These are phyloP conservation scores for Setophaga petechia DNA, from an alignment of 2,113 vertebrate species.

Conservation along the genomic window DNA sequence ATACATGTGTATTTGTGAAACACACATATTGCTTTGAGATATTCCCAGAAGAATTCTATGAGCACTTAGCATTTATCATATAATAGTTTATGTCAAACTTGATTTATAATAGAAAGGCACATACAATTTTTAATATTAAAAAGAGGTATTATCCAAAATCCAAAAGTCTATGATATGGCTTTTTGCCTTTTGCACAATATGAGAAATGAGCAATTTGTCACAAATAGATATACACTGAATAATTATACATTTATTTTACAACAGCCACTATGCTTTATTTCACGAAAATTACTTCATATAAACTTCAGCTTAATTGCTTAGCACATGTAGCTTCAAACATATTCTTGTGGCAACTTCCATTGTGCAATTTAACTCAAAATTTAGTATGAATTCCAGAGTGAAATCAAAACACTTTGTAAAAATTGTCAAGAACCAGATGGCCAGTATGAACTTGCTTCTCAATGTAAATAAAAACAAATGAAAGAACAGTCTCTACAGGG, in stretches of 20 bases:
- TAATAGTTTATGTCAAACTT: background rate
- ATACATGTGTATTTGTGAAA: background rate
- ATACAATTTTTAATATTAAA: background rate
- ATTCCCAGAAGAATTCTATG: background rate
- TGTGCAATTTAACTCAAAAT: background rate
- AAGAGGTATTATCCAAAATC: background rate
- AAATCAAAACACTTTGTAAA: background rate
- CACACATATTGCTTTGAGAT: background rate
- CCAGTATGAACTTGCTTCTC: background rate
- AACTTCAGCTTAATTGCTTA: background rate
- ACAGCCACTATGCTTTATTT: background rate
- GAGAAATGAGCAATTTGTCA: background rate
- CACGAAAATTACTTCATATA: background rate
- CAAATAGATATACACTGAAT: background rate
- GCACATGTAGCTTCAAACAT: background rate
- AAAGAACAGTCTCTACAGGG: background rate
- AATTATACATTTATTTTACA: background rate
- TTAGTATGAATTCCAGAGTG: background rate
- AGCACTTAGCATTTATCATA: background rate
- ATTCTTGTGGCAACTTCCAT: background rate
- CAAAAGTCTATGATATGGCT: background rate
- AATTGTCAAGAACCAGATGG: background rate
- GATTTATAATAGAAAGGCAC: background rate
- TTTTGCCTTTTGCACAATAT: background rate
- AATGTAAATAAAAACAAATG: background rate